Conservation (phyloP, 2,113 vertebrate genomes). For the Thermophis baileyi region DNA sequence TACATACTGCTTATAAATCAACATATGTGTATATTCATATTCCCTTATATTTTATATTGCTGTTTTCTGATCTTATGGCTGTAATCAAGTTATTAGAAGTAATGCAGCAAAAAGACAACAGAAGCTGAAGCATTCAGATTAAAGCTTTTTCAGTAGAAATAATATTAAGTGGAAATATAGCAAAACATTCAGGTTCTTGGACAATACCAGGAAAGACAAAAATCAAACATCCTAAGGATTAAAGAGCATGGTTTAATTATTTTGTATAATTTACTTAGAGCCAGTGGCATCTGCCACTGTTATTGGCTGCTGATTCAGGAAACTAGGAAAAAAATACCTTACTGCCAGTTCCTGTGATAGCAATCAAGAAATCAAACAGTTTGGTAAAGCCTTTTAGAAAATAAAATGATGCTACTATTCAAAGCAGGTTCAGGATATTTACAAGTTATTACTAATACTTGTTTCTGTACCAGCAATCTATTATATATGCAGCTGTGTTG, state of each 20-base stretch:
- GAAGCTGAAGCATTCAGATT: neutral
- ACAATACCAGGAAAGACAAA: constrained; percentile 31
- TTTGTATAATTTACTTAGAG: constrained; percentile 20
- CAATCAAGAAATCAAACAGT: neutral
- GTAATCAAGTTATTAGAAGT: neutral
- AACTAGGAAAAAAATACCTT: neutral
- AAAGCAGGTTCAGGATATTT: constrained; percentile 19
- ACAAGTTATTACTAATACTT: neutral
- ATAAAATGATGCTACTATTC: constrained; percentile 1
- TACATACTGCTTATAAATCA: neutral
- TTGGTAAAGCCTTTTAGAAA: neutral
- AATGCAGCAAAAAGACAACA: neutral
- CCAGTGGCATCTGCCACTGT: neutral
- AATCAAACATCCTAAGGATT: constrained; percentile 27
- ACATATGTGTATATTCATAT: neutral
- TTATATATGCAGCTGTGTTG: neutral
- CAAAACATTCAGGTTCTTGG: constrained; percentile 7
- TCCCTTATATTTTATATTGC: neutral
- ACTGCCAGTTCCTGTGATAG: neutral
- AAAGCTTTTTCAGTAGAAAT: neutral
- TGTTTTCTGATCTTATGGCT: neutral
- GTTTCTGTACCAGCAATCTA: neutral
- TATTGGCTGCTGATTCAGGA: constrained; percentile 7
- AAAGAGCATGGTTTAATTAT: constrained; percentile 41
- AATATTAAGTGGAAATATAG: neutral